Evolutionary conservation across 2,888 invertebrate genomes (phyloP).

Genomic region (Mechanitis mazaeus): DNA sequence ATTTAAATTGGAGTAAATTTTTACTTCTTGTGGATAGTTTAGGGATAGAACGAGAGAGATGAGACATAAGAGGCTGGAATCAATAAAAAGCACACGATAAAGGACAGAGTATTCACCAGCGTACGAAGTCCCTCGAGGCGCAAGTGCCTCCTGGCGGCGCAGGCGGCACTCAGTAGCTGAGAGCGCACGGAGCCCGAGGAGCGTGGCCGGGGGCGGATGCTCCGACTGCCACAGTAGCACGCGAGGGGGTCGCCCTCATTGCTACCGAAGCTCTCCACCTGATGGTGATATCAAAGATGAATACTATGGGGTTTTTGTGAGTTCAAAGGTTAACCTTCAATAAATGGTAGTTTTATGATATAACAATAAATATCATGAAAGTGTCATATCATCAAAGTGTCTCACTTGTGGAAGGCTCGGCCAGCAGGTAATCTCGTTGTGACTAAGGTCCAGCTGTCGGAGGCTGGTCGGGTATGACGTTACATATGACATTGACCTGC

Average conservation of each 20-base stretch:
- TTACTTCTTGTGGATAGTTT: too few relatives aligned
- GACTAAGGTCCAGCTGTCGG: conserved; percentile 94
- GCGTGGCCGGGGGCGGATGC: conserved; percentile 47
- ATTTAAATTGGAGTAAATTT: too few relatives aligned
- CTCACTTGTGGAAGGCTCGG: conserved; percentile 86
- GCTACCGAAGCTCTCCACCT: conserved; percentile 78
- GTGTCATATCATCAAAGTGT: too few relatives aligned
- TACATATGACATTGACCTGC: conserved; percentile 87
- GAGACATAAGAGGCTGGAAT: too few relatives aligned
- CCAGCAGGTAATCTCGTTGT: conserved; percentile 94
- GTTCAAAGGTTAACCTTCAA: too few relatives aligned
- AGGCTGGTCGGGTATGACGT: conserved; percentile 92
- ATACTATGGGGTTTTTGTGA: too few relatives aligned
- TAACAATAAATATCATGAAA: too few relatives aligned
- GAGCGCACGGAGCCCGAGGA: conserved; percentile 81
- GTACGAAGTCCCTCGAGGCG: conserved; percentile 88
- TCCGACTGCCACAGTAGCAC: conserved; percentile 77
- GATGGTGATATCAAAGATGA: conserved; percentile 10
- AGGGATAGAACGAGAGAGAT: too few relatives aligned
- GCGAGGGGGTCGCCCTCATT: conserved; percentile 81
- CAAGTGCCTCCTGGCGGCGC: conserved; percentile 89
- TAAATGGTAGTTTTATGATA: too few relatives aligned
- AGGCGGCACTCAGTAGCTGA: conserved; percentile 87
- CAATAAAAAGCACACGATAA: too few relatives aligned
- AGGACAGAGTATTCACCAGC: conserved; percentile 60